Percentiles rank a stretch among this genome's conserved stretches.
Conservation (phyloP, 2,113 vertebrate species). For the Thryonomys swinderianus region DNA sequence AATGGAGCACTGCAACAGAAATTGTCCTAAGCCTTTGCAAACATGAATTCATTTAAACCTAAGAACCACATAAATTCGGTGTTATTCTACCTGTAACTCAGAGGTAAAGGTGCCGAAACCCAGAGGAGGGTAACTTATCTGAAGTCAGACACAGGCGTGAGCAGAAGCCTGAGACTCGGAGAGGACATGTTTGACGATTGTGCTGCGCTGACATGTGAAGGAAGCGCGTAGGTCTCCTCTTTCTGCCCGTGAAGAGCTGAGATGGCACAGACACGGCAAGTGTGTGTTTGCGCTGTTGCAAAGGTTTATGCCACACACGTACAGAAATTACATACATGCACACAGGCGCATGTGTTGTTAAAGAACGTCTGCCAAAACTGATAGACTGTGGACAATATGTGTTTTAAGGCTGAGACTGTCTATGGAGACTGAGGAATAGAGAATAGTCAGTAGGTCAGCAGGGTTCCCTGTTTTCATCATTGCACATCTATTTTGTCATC, state of each 20-base stretch:
- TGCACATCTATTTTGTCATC: neutral
- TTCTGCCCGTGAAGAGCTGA: neutral
- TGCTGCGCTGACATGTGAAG: neutral
- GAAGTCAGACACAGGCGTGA: neutral
- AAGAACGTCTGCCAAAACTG: neutral
- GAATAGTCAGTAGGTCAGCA: neutral
- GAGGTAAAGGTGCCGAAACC: neutral
- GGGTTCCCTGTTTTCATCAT: rapidly evolving
- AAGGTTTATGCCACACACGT: too few relatives aligned
- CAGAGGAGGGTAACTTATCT: neutral
- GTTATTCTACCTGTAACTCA: neutral
- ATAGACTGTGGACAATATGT: neutral
- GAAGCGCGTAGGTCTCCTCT: neutral
- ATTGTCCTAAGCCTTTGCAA: neutral
- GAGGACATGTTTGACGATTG: neutral
- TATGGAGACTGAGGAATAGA: neutral
- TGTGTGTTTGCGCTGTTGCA: neutral
- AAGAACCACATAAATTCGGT: neutral
- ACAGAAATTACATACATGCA: neutral
- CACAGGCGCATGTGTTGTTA: neutral
- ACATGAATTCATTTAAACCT: neutral
- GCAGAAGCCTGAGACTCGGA: neutral
- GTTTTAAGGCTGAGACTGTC: neutral
- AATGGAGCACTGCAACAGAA: neutral
- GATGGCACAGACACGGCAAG: neutral